Evolutionary conservation across 2,888 invertebrate genomes (phyloP).

Genomic region (Clostera curtula): DNA sequence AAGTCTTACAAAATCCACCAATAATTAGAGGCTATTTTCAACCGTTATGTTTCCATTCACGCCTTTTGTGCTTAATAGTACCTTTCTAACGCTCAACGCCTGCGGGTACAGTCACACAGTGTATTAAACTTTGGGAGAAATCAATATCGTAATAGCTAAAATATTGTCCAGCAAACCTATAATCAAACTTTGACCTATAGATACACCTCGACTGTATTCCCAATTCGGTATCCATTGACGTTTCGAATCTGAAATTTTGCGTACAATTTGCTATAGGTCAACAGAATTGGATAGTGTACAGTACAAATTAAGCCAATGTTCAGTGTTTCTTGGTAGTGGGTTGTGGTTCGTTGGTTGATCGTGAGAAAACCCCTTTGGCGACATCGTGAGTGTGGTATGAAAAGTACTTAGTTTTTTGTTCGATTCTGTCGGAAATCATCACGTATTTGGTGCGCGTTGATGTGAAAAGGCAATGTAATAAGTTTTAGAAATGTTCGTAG

Average conservation of each 20-base stretch:
- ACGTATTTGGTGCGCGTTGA: conserved; percentile 20
- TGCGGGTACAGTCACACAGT: conserved; percentile 30
- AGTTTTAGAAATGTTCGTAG: background rate
- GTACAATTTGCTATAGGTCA: rapidly evolving
- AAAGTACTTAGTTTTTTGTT: conserved; percentile 29
- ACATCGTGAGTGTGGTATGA: conserved; percentile 30
- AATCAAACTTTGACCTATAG: conserved; percentile 30
- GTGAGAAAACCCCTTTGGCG: conserved; percentile 61
- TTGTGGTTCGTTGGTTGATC: conserved; percentile 17
- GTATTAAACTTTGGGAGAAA: conserved; percentile 44
- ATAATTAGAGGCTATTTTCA: too few species aligned
- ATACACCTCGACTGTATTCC: background rate
- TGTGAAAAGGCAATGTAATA: conserved; percentile 18
- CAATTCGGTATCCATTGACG: conserved; percentile 3
- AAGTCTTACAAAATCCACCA: too few species aligned
- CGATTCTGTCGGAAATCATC: conserved; percentile 22
- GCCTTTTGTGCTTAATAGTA: conserved; percentile 28
- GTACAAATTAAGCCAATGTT: conserved; percentile 6
- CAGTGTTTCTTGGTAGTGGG: conserved; percentile 4
- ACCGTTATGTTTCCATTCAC: conserved; percentile 27
- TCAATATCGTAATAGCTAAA: conserved; percentile 55
- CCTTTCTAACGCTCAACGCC: conserved; percentile 39
- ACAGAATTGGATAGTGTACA: conserved; percentile 5
- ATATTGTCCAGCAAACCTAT: conserved; percentile 45
- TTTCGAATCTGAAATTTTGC: background rate